Base-by-base conservation (phyloP, 2,797 vertebrate species). In the Nyctibius grandis region DNA sequence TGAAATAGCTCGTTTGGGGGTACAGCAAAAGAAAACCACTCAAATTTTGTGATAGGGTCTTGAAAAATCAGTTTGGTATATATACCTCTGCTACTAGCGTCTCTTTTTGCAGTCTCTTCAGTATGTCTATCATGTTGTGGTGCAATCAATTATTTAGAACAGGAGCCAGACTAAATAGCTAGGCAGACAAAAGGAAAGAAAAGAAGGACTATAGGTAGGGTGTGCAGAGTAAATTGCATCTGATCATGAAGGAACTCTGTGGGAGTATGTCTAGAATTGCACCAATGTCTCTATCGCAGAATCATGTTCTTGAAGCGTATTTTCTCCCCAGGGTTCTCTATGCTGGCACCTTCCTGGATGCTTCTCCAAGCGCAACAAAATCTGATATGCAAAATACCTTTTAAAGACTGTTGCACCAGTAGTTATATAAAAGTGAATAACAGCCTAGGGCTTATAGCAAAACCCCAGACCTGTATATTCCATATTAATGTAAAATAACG, bases 101-200 rank as follows among this genome's bases (percentile, higher is more conserved):
- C 36, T 82, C 31, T 26, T 60, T 33, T 54, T 79, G 78, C 81
- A 63, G 6, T 83, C 59, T 63, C 67, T 56, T 36, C 38, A 9
- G 34, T 7, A 0, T 29, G 38, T 73, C 2, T 79, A 15, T 65
- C 29, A 1, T 83, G 88, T 83, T 64, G 10, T 15, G 40, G 60
- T 63, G 51, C 74, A 44, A 83, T 97, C 63, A 95, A 91, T 96
- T 82, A 97, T 96, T 96, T 87, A 94, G 47, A 91, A 38, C n/a
- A 82, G 84, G 67, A 92, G 59, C 70, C 70, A 51, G 25, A 29
- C 67, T 92, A 61, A 87, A 90, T 31, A 92, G 85, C 63, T 36
- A 65, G 67, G 64, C 78, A 95, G 86, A 96, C 81, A 91, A 96
- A 95, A 90, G 92, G 92, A 86, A 69, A 75, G 89, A 48, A 19